Percentiles rank a stretch among this genome's conserved stretches.
Conservation (phyloP, 35 echinoderm and acorn worm genomes). For the Amphiura filiformis region DNA sequence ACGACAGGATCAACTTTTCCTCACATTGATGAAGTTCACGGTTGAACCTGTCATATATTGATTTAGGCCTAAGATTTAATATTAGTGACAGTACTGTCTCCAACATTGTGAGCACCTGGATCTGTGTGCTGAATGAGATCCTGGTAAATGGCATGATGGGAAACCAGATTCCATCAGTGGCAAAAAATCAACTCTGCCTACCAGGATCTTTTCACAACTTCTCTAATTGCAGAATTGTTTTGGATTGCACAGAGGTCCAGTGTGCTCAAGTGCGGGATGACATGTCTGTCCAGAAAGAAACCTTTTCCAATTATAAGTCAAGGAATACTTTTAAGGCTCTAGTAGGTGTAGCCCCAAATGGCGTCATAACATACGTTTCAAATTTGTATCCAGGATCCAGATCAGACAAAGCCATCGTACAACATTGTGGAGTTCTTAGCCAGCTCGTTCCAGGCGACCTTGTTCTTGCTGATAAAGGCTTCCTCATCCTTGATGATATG, state of each 20-base stretch:
- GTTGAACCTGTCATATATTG: not conserved
- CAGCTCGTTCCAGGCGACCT: conserved; percentile 25
- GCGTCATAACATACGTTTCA: conserved; percentile 24
- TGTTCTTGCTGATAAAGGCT: no score
- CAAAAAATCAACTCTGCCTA: not conserved
- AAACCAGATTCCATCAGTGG: not conserved
- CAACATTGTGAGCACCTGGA: not conserved
- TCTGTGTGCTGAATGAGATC: not conserved
- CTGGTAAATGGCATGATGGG: not conserved
- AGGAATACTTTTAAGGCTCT: conserved; percentile 30
- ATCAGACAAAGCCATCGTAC: no score
- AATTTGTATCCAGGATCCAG: conserved; percentile 24
- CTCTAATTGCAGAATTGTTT: not conserved
- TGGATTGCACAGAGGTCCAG: not conserved
- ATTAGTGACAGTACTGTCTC: not conserved
- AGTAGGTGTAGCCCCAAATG: conserved; percentile 50
- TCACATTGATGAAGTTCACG: not conserved
- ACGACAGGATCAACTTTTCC: not conserved
- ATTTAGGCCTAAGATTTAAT: not conserved
- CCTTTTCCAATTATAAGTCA: no score
- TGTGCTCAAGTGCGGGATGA: conserved; percentile 10
- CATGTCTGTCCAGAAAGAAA: conserved; percentile 3
- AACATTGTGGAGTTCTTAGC: no score
- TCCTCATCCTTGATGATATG: conserved; percentile 31
- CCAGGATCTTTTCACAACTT: not conserved